A percentile compares a stretch with the other conserved stretches of the same genome.
Conservation (phyloP, 2,888 invertebrate species). For the Bimastos eiseni region DNA sequence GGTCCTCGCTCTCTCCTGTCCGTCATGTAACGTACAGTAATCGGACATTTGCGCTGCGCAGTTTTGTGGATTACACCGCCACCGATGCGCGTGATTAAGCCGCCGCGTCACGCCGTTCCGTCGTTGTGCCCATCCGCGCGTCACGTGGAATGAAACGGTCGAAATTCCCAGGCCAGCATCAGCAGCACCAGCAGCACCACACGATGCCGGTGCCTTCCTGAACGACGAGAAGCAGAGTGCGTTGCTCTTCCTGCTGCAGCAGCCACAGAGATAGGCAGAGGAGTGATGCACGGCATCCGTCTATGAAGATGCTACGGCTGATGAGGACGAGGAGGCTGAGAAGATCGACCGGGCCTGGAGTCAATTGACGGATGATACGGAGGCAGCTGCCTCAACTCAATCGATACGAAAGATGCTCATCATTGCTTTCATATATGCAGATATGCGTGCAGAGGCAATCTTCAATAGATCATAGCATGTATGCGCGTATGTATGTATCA, state of each 20-base stretch:
- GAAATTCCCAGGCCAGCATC: background rate
- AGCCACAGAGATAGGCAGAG: background rate
- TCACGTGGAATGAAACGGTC: background rate
- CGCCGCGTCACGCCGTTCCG: background rate
- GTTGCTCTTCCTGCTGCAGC: background rate
- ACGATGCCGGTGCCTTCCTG: background rate
- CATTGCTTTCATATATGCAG: background rate
- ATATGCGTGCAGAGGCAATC: background rate
- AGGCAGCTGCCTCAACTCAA: background rate
- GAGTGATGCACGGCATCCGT: background rate
- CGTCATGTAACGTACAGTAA: background rate
- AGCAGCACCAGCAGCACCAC: constrained; percentile 15
- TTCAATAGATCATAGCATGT: too few species aligned
- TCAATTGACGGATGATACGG: background rate
- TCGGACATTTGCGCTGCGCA: background rate
- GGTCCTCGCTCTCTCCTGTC: background rate
- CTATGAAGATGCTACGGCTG: background rate
- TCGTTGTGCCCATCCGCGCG: background rate
- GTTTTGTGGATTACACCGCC: background rate
- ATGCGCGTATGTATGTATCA: too few species aligned
- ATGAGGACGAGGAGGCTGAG: background rate
- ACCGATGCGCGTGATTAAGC: background rate
- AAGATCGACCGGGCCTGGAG: too few species aligned
- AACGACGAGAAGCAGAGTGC: background rate
- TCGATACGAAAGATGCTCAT: background rate